phyloP scores from a whole-genome alignment of 2,888 invertebrate species.

The Embidobia sp. region DNA sequence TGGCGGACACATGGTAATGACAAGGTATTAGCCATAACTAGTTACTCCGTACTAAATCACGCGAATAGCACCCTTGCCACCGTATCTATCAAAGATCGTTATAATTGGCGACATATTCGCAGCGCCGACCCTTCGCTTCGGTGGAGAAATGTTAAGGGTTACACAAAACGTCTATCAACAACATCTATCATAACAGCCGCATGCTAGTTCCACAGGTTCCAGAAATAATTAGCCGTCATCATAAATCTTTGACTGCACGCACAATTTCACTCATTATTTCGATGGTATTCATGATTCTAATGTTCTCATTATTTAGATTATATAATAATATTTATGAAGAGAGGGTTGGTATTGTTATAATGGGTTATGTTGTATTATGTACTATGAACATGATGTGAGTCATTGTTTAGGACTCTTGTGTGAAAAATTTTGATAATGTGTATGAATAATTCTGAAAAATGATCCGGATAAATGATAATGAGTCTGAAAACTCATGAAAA shows the following conservation, averaged over 20 bases:
- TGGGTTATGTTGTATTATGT: too few species aligned
- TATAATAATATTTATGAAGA: too few species aligned
- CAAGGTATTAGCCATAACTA: slow-evolving; percentile 61
- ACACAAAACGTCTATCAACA: slow-evolving; percentile 58
- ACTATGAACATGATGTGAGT: too few species aligned
- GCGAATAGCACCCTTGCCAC: slow-evolving; percentile 57
- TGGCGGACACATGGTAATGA: slow-evolving; percentile 54
- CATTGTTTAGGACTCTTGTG: too few species aligned
- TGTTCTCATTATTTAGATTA: too few species aligned
- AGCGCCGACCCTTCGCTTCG: slow-evolving; percentile 52
- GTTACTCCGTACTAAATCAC: slow-evolving; percentile 40
- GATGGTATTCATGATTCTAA: too few species aligned
- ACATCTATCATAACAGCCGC: slow-evolving; percentile 66
- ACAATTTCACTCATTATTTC: slow-evolving; percentile 13
- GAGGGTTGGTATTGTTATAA: slow-evolving; percentile 2
- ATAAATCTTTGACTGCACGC: slow-evolving; percentile 69
- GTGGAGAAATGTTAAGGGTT: slow-evolving; percentile 62
- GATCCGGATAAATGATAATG: too few species aligned
- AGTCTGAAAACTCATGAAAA: too few species aligned
- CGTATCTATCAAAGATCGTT: slow-evolving; percentile 72
- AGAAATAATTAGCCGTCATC: slow-evolving; percentile 74
- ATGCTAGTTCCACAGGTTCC: slow-evolving; percentile 67
- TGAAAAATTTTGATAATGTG: too few species aligned
- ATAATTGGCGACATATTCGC: slow-evolving; percentile 74
- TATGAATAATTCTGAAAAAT: too few species aligned